Base-by-base conservation (phyloP, 2,797 vertebrate genomes). In the Aphelocoma californica region DNA sequence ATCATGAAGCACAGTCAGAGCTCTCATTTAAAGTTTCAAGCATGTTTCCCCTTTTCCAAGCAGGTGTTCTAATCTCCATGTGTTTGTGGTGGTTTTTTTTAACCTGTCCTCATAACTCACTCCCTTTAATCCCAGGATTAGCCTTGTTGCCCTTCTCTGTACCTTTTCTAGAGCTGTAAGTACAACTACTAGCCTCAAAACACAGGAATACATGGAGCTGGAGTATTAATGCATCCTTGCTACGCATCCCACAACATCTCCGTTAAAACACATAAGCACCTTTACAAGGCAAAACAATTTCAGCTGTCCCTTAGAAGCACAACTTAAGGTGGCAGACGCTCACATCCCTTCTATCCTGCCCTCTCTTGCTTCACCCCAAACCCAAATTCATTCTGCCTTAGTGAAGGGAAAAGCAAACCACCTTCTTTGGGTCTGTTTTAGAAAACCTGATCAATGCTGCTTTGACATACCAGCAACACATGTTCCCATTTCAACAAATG, bases 71-170 rank as follows among this genome's bases (percentile, higher is more conserved):
- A 87, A 71, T n/a, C 83, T 67, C 60, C n/a, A 6, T 14, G 47
- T 4, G 6, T 79, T 80, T 66, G 25, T 26, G 15, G 42, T 31
- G 40, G 1, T 2, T 61, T 62, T 85, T 95, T 94, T 90, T 78
- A 64, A 86, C 64, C 83, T 79, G 91, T 86, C 96, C 96, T 97
- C 94, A 32, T 78, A 90, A 96, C 70, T 95, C 92, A 79, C 88
- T 95, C 93, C 93, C 85, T 83, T 89, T 92, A 96, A 97, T 95
- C 95, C 90, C 32, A 64, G 91, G 94, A 95, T 93, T 97, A 97
- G 95, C 95, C 89, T 88, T 70, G 56, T 2, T 93, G 71, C 75
- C 86, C 95, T 97, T 70, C 88, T 87, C 91, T 2, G 1, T 88
- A 92, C 54, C 65, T 95, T 96, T 92, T 93, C 92, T 80, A 95